Conservation (phyloP, 2,113 vertebrate genomes). For the Pelecanoides urinatrix region DNA sequence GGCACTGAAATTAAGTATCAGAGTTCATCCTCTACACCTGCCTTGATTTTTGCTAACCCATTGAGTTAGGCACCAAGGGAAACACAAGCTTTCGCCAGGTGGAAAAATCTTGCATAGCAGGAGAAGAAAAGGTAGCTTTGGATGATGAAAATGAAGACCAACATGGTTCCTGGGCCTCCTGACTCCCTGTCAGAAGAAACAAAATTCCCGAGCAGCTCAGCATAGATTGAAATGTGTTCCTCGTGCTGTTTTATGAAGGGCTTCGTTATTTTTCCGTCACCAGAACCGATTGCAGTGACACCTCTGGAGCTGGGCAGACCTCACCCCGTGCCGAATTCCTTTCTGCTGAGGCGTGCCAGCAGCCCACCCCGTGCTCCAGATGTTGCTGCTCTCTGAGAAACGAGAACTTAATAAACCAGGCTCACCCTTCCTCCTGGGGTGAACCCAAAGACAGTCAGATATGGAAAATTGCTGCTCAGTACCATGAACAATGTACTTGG, state of each 20-base stretch:
- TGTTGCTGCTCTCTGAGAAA: slow-evolving; percentile 75
- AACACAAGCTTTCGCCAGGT: not conserved
- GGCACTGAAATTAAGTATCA: not conserved
- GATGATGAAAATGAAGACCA: not conserved
- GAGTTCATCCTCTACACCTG: slow-evolving; percentile 9
- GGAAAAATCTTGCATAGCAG: not conserved
- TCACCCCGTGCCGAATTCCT: slow-evolving; percentile 69
- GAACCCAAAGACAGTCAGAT: slow-evolving; percentile 69
- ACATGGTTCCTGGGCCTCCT: not conserved
- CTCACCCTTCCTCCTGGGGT: slow-evolving; percentile 80
- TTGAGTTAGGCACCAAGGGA: not conserved
- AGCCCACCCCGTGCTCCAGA: slow-evolving; percentile 68
- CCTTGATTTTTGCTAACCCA: not conserved
- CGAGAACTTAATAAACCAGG: slow-evolving; percentile 69
- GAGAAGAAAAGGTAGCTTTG: not conserved
- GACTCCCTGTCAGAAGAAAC: slow-evolving; percentile 30
- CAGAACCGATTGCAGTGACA: slow-evolving; percentile 70
- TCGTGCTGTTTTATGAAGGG: not conserved
- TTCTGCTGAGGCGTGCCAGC: slow-evolving; percentile 66
- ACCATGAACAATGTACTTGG: slow-evolving; percentile 66
- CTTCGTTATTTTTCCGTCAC: slow-evolving; percentile 62
- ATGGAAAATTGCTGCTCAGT: slow-evolving; percentile 73
- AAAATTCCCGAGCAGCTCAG: slow-evolving; percentile 10
- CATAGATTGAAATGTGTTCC: not conserved
- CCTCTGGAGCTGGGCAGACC: slow-evolving; percentile 76